Conservation (phyloP, 2,797 vertebrate species). For the Parauchenoglanis ngamensis region DNA sequence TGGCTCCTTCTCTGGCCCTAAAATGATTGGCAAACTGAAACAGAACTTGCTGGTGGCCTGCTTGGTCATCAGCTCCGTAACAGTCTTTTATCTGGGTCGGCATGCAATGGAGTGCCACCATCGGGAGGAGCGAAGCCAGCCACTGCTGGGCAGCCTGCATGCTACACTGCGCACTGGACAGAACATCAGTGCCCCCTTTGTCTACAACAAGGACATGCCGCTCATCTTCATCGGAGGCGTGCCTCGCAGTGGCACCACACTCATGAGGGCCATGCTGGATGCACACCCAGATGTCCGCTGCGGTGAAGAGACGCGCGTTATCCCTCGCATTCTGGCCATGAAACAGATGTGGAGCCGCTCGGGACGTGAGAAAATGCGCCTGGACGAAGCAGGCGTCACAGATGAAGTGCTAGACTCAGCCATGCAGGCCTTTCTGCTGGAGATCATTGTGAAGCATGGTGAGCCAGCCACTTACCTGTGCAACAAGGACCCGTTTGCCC, state of each 20-base stretch:
- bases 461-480: conserved; percentile 93
- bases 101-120: conserved; percentile 98
- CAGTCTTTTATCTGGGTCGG: conserved; percentile 92
- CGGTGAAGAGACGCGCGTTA: conserved; percentile 93
- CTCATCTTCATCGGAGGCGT: conserved; percentile 95
- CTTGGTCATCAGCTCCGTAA: conserved; percentile 91
- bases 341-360: conserved; percentile 99
- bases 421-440: conserved; percentile 94
- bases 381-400: conserved; percentile 94
- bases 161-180: conserved; percentile 74
- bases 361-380: conserved; percentile 91
- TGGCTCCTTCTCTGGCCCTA: conserved; percentile 50
- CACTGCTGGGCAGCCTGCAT: conserved; percentile 66
- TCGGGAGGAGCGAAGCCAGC: conserved; percentile 83
- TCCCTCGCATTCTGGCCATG: conserved; percentile 91
- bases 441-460: conserved; percentile 95
- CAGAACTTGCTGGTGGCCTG: conserved; percentile 94
- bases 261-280: conserved; percentile 97
- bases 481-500: conserved; percentile 97
- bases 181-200: conserved; percentile 70
- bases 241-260: conserved; percentile 92
- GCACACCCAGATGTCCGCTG: conserved; percentile 93
- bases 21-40: conserved; percentile 93
- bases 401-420: conserved; percentile 95
- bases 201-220: conserved; percentile 97